Percentiles rank a stretch among this genome's conserved stretches.
Evolutionary conservation across 2,113 vertebrate genomes (phyloP).

Genomic region (Leucoraja erinaceus): DNA sequence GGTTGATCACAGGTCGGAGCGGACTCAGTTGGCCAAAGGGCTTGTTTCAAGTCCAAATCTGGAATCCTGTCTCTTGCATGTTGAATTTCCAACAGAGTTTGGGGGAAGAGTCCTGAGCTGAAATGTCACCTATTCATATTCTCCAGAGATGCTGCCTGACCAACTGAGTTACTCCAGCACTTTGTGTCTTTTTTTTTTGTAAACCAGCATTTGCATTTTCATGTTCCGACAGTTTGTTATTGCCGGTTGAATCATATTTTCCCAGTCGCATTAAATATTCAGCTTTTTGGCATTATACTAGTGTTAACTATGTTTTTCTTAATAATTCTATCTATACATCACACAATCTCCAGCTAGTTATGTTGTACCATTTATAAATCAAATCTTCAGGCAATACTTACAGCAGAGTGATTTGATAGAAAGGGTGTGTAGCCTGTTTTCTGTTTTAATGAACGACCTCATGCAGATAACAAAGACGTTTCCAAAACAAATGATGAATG

Average conservation of each 20-base stretch:
- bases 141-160: no score
- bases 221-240: neutral
- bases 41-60: neutral
- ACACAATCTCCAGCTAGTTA: rapidly evolving
- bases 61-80: neutral
- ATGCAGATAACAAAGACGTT: conserved; percentile 54
- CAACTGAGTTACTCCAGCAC: no score
- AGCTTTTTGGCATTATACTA: no score
- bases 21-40: no score
- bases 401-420: conserved; percentile 59
- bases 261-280: neutral
- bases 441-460: conserved; percentile 44
- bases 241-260: neutral
- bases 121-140: no score
- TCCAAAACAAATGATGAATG: conserved; percentile 54
- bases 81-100: neutral
- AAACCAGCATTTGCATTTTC: no score
- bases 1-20: no score
- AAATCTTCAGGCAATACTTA: conserved; percentile 44
- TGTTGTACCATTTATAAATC: rapidly evolving
- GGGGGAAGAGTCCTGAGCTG: no score
- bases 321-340: neutral
- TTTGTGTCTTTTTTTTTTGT: no score
- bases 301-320: no score
- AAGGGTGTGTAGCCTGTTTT: conserved; percentile 53